Evolutionary conservation across 2,888 invertebrate genomes (phyloP).

Genomic region (Cosmia pyralina): DNA sequence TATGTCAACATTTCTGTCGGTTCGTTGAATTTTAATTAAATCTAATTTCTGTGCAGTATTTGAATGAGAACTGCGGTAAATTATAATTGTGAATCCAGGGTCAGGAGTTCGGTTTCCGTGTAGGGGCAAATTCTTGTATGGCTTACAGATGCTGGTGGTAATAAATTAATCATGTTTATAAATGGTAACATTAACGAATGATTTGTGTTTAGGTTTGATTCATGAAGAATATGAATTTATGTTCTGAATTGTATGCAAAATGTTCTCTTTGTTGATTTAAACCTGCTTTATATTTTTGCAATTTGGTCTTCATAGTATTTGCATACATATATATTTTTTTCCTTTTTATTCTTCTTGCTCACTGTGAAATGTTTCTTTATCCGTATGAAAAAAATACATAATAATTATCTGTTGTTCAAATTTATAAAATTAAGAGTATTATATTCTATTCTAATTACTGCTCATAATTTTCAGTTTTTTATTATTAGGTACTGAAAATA

Average conservation of each 20-base stretch:
- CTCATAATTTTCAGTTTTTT: too few relatives aligned
- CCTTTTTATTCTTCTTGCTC: not conserved
- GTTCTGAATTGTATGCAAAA: not conserved
- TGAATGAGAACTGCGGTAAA: slow-evolving; percentile 30
- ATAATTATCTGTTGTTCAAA: not conserved
- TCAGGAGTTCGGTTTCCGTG: slow-evolving; percentile 41
- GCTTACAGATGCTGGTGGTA: slow-evolving; percentile 11
- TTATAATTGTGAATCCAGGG: slow-evolving; percentile 31
- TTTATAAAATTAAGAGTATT: too few relatives aligned
- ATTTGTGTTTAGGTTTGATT: not conserved
- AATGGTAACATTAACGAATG: not conserved
- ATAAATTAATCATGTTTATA: slow-evolving; percentile 40
- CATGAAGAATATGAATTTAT: not conserved
- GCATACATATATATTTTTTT: not conserved
- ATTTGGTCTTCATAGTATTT: not conserved
- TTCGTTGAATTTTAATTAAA: slow-evolving; percentile 52
- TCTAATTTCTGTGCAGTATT: slow-evolving; percentile 38
- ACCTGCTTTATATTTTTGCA: not conserved
- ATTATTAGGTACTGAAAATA: not conserved
- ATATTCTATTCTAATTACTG: too few relatives aligned
- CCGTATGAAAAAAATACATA: not conserved
- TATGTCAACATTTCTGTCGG: slow-evolving; percentile 30
- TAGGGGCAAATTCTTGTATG: slow-evolving; percentile 13
- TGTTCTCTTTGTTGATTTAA: not conserved
- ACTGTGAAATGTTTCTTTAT: not conserved